phyloP scores from a whole-genome alignment of 2,888 invertebrate genomes.

The Nemapogon koenigi region DNA sequence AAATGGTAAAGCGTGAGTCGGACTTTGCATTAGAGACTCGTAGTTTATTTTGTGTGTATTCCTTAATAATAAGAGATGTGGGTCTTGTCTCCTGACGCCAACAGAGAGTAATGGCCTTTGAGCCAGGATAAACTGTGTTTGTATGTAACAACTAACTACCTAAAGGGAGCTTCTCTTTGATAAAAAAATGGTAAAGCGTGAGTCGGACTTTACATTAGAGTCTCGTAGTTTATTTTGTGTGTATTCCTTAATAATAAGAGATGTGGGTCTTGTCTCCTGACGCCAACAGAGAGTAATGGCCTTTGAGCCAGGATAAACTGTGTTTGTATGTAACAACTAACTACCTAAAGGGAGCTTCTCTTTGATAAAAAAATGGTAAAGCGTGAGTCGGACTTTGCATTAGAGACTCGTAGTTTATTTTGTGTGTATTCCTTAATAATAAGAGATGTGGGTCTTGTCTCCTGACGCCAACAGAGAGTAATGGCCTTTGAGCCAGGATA shows the following conservation, averaged over 20 bases:
- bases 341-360: no score
- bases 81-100: constrained; percentile 24
- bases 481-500: constrained; percentile 6
- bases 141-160: constrained; percentile 17
- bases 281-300: constrained; percentile 9
- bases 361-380: no score
- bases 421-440: no score
- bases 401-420: no score
- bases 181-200: no score
- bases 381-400: no score
- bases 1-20: no score
- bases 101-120: constrained; percentile 8
- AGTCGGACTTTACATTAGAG: no score
- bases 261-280: constrained; percentile 30
- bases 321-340: constrained; percentile 15
- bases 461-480: constrained; percentile 10
- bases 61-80: constrained; percentile 44
- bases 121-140: constrained; percentile 8
- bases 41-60: no score
- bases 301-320: constrained; percentile 6
- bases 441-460: constrained; percentile 34
- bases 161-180: no score
- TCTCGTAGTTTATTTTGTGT: no score
- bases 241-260: constrained; percentile 45
- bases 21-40: no score